Percentiles rank a stretch among this genome's conserved stretches.
Evolutionary conservation across 2,888 invertebrate genomes (phyloP).

Genomic region (Patella caerulea): DNA sequence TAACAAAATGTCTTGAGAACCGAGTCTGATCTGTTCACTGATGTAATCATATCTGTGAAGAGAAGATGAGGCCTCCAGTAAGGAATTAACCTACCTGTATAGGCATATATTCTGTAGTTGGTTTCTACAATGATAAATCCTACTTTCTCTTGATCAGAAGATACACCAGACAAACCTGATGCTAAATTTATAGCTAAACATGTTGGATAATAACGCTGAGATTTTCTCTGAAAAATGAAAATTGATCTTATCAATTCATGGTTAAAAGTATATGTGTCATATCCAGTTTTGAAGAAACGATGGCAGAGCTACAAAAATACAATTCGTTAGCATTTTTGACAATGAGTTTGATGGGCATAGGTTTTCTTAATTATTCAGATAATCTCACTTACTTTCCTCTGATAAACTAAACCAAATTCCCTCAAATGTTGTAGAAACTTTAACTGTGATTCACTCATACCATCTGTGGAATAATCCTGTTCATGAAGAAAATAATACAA

Average conservation of each 20-base stretch:
- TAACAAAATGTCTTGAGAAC: too few species aligned
- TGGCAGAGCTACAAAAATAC: too few species aligned
- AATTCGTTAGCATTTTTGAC: too few species aligned
- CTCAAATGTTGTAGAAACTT: constrained; percentile 94
- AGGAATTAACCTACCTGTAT: constrained; percentile 81
- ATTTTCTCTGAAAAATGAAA: constrained; percentile 79
- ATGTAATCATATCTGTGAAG: too few species aligned
- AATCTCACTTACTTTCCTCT: constrained; percentile 82
- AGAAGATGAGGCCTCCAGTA: not conserved
- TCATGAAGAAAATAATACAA: constrained; percentile 17
- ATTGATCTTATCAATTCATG: not conserved
- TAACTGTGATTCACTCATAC: constrained; percentile 88
- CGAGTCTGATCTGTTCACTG: too few species aligned
- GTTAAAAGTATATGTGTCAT: not conserved
- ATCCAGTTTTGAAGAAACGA: too few species aligned
- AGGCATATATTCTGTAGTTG: constrained; percentile 95
- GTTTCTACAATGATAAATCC: constrained; percentile 97
- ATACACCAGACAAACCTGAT: constrained; percentile 73
- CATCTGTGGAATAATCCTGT: constrained; percentile 93
- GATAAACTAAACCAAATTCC: constrained; percentile 97
- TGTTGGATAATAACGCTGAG: constrained; percentile 95
- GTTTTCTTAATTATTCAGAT: not conserved
- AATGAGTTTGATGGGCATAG: too few species aligned
- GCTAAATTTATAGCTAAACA: constrained; percentile 89
- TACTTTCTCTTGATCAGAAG: constrained; percentile 53